A percentile compares a stretch with the other conserved stretches of the same genome.
Conservation (phyloP, 1,140 invertebrate genomes). For the Streblospio benedicti region DNA sequence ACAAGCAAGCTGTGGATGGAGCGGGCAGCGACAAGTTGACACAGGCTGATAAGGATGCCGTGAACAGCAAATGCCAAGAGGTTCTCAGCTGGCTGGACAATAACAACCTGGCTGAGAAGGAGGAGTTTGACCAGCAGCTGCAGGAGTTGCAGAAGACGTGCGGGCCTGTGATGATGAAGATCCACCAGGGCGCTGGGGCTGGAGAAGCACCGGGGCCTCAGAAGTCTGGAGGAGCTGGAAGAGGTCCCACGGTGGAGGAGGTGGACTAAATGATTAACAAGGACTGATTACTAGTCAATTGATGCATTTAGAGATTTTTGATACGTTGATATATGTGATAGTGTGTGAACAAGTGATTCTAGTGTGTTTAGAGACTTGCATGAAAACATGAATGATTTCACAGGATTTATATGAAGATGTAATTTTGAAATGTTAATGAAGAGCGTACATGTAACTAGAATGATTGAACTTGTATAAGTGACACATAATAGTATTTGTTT, state of each 20-base stretch:
- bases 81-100: conserved; percentile 88
- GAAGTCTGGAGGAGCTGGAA: background rate
- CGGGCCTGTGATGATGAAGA: conserved; percentile 49
- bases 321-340: too few species aligned
- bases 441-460: too few species aligned
- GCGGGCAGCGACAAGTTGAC: conserved; percentile 63
- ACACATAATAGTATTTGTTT: too few species aligned
- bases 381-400: too few species aligned
- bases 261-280: too few species aligned
- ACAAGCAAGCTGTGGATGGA: conserved; percentile 77
- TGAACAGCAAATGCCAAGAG: conserved; percentile 85
- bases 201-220: background rate
- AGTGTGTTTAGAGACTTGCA: too few species aligned
- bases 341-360: too few species aligned
- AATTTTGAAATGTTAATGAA: too few species aligned
- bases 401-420: too few species aligned
- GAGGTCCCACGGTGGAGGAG: conserved; percentile 30
- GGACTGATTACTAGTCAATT: too few species aligned
- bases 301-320: too few species aligned
- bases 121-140: conserved; percentile 42
- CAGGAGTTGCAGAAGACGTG: conserved; percentile 44
- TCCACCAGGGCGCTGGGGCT: conserved; percentile 46
- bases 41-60: conserved; percentile 73
- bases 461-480: too few species aligned
- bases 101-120: conserved; percentile 59